Percentiles rank a stretch among this genome's conserved stretches.
Conservation (phyloP, 2,113 vertebrate species). For the Bujurquina vittata region DNA sequence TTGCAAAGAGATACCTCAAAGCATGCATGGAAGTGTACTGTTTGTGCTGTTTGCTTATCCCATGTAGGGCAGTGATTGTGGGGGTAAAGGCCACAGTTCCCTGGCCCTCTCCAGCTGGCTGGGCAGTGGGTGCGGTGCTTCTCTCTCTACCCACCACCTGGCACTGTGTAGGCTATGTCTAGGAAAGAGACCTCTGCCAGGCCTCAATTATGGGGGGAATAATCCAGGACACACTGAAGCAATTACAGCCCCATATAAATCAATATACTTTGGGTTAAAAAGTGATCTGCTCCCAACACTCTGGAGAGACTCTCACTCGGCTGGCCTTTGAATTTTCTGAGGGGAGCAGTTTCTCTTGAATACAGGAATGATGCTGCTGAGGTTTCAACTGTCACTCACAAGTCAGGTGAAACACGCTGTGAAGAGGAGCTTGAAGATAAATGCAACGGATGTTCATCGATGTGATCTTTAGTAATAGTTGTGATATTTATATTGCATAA, state of each 20-base stretch:
- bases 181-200: slow-evolving; percentile 73
- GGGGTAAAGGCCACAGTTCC: slow-evolving; percentile 41
- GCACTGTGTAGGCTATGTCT: slow-evolving; percentile 68
- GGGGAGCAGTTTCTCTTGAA: slow-evolving; percentile 43
- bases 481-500: slow-evolving; percentile 17
- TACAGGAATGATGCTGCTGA: slow-evolving; percentile 33
- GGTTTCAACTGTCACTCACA: slow-evolving; percentile 39
- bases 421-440: slow-evolving; percentile 9
- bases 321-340: slow-evolving; percentile 61
- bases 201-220: slow-evolving; percentile 78
- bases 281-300: slow-evolving; percentile 76
- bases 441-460: slow-evolving; percentile 10
- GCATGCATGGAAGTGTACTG: slow-evolving; percentile 22
- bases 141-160: slow-evolving; percentile 72
- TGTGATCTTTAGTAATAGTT: slow-evolving; percentile 4
- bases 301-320: slow-evolving; percentile 67
- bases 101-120: slow-evolving; percentile 36
- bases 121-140: slow-evolving; percentile 62
- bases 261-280: slow-evolving; percentile 80
- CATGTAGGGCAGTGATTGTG: slow-evolving; percentile 21
- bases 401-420: slow-evolving; percentile 45
- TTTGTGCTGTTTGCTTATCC: slow-evolving; percentile 44
- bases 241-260: slow-evolving; percentile 82
- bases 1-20: slow-evolving; percentile 8
- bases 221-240: slow-evolving; percentile 84